phyloP scores from a whole-genome alignment of 2,113 vertebrate species.

The Ursus arctos region DNA sequence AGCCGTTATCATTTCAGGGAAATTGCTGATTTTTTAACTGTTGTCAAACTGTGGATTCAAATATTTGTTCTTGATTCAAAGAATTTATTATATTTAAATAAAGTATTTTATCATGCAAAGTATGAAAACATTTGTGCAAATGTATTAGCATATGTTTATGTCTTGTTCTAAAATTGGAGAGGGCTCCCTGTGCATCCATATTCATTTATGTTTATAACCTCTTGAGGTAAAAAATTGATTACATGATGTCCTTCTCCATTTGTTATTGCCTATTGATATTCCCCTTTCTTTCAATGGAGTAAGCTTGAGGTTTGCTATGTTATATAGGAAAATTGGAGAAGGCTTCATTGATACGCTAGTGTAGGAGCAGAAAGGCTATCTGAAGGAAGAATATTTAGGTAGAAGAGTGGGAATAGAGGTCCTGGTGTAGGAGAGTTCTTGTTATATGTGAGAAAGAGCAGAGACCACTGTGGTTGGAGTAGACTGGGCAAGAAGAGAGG shows the following conservation, averaged over 20 bases:
- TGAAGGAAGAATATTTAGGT: not conserved
- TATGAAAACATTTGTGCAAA: not conserved
- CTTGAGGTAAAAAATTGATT: not conserved
- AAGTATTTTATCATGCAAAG: not conserved
- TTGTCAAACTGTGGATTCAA: constrained; percentile 30
- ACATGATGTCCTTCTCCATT: not conserved
- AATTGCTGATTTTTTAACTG: constrained; percentile 6
- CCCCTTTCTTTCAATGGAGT: not conserved
- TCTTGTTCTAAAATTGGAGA: constrained; percentile 39
- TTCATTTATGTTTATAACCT: constrained; percentile 13
- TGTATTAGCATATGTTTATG: not conserved
- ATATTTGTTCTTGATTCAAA: constrained; percentile 29
- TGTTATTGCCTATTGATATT: not conserved
- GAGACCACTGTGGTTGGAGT: not conserved
- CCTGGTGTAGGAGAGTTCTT: not conserved
- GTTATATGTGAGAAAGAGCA: not conserved
- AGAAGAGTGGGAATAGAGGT: not conserved
- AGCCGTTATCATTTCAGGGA: not conserved
- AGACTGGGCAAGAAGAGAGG: not conserved
- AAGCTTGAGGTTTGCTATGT: not conserved
- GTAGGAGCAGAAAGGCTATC: not conserved
- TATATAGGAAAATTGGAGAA: not conserved
- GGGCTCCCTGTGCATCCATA: not conserved
- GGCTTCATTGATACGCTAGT: not conserved
- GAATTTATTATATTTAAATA: not conserved